Conservation (phyloP, 2,113 vertebrate genomes). For the Baryphthengus martii region DNA sequence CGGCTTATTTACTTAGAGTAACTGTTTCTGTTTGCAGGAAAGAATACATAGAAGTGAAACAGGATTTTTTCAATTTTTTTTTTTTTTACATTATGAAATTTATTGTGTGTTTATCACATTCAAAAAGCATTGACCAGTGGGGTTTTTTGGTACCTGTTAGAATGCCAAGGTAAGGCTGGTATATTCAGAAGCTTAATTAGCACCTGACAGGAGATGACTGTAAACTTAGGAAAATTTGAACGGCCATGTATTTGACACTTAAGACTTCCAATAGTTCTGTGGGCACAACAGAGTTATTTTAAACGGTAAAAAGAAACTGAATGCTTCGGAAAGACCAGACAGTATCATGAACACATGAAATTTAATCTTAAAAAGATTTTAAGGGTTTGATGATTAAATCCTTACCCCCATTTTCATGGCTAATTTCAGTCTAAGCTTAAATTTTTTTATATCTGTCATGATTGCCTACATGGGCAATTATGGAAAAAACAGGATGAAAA, state of each 20-base stretch:
- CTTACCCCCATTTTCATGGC: not conserved
- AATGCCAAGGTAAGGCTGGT: conserved; percentile 27
- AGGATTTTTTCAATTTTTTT: not conserved
- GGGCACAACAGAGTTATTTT: not conserved
- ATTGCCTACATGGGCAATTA: conserved; percentile 28
- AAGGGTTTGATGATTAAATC: conserved; percentile 30
- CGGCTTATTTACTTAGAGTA: conserved; percentile 13
- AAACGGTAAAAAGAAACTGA: not conserved
- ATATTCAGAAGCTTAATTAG: conserved; percentile 27
- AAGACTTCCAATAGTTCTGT: not conserved
- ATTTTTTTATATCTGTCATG: not conserved
- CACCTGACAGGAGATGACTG: not conserved
- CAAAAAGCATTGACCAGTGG: conserved; percentile 80
- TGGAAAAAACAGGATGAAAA: conserved; percentile 30
- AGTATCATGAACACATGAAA: not conserved
- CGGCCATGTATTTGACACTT: not conserved
- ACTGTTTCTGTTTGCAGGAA: conserved; percentile 85
- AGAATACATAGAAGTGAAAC: conserved; percentile 74
- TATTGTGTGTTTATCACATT: conserved; percentile 79
- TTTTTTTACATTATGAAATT: not conserved
- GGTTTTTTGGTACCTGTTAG: not conserved
- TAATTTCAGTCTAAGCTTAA: not conserved
- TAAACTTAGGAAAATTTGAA: not conserved
- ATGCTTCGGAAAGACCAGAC: conserved; percentile 3
- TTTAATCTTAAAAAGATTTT: not conserved